These are phyloP conservation scores for Prorops nasuta DNA, from an alignment of 1,140 invertebrate genomes.

Conservation along the genomic window DNA sequence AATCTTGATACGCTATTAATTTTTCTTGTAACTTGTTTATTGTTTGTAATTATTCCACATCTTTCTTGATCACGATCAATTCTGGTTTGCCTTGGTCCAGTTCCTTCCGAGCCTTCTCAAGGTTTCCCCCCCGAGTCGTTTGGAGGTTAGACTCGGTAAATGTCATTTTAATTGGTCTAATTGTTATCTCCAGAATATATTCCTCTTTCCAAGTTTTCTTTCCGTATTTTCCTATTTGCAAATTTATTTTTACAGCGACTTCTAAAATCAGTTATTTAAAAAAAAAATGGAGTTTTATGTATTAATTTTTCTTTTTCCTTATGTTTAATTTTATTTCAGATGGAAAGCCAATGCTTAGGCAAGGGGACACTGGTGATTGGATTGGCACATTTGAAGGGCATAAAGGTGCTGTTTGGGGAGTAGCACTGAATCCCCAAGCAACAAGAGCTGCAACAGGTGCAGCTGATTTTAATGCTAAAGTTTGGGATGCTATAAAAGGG, in stretches of 20 bases:
- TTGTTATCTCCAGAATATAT: not conserved
- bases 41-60: no score
- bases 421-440: conserved; percentile 86
- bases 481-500: conserved; percentile 93
- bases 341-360: conserved; percentile 96
- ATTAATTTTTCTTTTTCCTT: not conserved
- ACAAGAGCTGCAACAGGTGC: conserved; percentile 91
- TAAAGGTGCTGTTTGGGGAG: conserved; percentile 98
- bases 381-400: conserved; percentile 98
- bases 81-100: conserved; percentile 50
- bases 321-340: conserved; percentile 63
- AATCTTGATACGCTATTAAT: no score
- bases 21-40: no score
- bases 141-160: conserved; percentile 22
- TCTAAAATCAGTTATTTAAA: no score
- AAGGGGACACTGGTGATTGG: conserved; percentile 98
- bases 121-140: conserved; percentile 25
- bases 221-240: no score
- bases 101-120: conserved; percentile 39
- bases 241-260: no score
- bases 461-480: conserved; percentile 94
- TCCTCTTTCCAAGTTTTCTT: no score
- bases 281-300: conserved; percentile 1
- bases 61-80: conserved; percentile 19
- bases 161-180: not conserved